Evolutionary conservation across 1,140 invertebrate species (phyloP).

Genomic region (Ephestia elutella): DNA sequence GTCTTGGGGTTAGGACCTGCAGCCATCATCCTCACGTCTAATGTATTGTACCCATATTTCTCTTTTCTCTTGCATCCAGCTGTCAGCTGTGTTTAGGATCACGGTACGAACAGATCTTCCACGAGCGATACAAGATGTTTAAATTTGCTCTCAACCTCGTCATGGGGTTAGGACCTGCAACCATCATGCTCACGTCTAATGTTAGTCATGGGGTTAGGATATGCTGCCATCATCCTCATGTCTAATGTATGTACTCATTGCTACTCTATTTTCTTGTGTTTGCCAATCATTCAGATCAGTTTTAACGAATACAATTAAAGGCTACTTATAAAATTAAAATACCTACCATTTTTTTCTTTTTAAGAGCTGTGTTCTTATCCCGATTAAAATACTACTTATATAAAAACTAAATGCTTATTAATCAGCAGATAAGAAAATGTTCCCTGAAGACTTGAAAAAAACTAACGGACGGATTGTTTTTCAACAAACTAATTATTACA

Average conservation of each 20-base stretch:
- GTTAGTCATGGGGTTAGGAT: conserved; percentile 90
- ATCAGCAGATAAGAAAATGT: no score
- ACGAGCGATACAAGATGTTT: conserved; percentile 94
- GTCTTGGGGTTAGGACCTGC: conserved; percentile 91
- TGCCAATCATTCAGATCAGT: no score
- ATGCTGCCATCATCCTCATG: conserved; percentile 81
- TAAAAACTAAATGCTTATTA: no score
- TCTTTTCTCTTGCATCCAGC: conserved; percentile 78
- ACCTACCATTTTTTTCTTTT: no score
- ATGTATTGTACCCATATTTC: conserved; percentile 71
- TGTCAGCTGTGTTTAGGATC: conserved; percentile 89
- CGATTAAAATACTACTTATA: no score
- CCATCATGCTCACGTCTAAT: conserved; percentile 80
- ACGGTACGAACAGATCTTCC: conserved; percentile 93
- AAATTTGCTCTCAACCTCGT: conserved; percentile 92
- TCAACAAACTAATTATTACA: no score
- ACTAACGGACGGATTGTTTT: no score
- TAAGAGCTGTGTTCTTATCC: no score
- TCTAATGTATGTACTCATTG: conserved; percentile 76
- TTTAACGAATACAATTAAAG: no score
- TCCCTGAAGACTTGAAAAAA: no score
- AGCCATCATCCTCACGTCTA: conserved; percentile 79
- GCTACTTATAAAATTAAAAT: no score
- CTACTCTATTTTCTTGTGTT: neutral
- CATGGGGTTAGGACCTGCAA: conserved; percentile 88